Evolutionary conservation across 2,888 invertebrate species (phyloP), one percentile per base, ranked within the genome.

Genomic region (Pyrochroa serraticornis): DNA sequence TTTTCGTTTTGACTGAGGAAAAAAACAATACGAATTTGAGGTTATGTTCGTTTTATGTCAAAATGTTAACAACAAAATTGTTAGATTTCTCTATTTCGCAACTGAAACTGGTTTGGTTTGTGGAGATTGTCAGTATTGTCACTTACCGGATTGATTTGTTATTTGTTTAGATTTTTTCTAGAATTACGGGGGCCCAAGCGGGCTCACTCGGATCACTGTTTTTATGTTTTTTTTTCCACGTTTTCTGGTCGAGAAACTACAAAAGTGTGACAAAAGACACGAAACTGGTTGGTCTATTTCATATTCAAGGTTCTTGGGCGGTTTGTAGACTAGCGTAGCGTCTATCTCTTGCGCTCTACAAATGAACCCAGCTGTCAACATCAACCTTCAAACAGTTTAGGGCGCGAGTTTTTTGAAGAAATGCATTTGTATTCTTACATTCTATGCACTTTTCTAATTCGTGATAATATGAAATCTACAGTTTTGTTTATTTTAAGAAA

Each of bases 1-100:
- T 88, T 76, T 79, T 32, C n/a, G 13, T 7, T 41, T 35, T 30
- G 9, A 43, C 3, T 32, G 14, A 31, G 13, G 7, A 35, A 35
- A 6, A 36, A 35, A n/a, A 36, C 50, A 36, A 37, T n/a, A 12
- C 10, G 8, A 37, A 13, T 42, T 51, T 51, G 53, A 53, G 53
- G 53, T 53, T 53, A 53, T 46, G 53, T 51, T 10, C 7, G 31
- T 1, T 32, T 38, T 44, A 39, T n/a, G 52, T 53, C 53, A 53
- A 52, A 38, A 35, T 32, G 36, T 6, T 6, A 50, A 44, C 37
- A 37, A 38, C 22, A 7, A 22, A 22, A 22, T 22, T 5, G n/a
- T 7, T 14, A 12, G 38, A 37, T 52, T 44, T 52, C 52, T 38
- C 45, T 52, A 39, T 55, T 55, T 48, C 55, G 35, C 55, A 55